Evolutionary conservation across 92 coral and sea anemone genomes (phyloP), one percentile per base, ranked within the genome.

Genomic region (Porites cylindrica): DNA sequence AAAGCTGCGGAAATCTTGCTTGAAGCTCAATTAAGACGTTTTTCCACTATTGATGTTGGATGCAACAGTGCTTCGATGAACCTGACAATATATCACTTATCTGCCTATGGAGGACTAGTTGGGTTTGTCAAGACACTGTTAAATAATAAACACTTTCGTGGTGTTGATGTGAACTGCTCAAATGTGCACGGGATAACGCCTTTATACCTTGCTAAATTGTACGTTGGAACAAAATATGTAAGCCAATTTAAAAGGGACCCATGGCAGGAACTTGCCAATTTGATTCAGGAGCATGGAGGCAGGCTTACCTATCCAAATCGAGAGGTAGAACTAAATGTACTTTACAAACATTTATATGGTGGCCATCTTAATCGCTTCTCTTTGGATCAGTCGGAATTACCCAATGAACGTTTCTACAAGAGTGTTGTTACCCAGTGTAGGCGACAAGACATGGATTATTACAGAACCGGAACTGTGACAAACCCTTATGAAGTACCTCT

Each of bases 181-280:
- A 91, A 95, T 89, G 72, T 20, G 8, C 84, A 91, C 80, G 94
- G 96, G 2, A 74, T 95, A 24, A 91, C 89, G 10, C 98, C 98
- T 61, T 53, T 88, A 61, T 95, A 95, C 60, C 81, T 95, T 47
- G 98, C 96, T 5, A 93, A 89, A 18, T 56, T 93, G 14, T 43
- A 78, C 18, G 91, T 80, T 20, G 91, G 85, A 8, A 20, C 51
- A 11, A 17, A 60, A 12, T 11, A 32, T 7, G 4, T 7, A 59
- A 32, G 51, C 24, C 62, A 80, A 1, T 91, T 58, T 18, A 32
- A 66, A 58, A 69, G 24, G 2, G 86, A 91, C 47, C 84, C 58
- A 17, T 91, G 94, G 94, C 74, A 65, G 73, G 88, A 86, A 61
- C 79, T 67, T 29, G 88, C 75, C 5, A 24, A 56, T 17, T 79